Conservation (phyloP, 2,113 vertebrate genomes). For the Scophthalmus maximus region DNA sequence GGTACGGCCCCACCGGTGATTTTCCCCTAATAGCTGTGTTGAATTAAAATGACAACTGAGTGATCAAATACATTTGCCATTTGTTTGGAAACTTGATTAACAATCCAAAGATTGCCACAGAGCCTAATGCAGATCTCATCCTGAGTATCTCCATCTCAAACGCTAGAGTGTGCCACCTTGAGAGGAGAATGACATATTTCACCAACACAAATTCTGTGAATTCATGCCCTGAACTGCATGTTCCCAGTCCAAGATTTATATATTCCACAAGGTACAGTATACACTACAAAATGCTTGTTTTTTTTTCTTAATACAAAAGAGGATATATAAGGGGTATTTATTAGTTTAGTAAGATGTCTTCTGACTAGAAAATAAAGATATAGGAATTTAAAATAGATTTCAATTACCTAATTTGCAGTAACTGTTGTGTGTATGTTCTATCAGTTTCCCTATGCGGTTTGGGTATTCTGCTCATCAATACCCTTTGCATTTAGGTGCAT, state of each 20-base stretch:
- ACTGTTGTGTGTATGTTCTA: neutral
- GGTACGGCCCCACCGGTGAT: conserved; percentile 61
- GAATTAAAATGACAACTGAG: conserved; percentile 38
- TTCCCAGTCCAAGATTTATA: conserved; percentile 23
- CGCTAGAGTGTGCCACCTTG: conserved; percentile 16
- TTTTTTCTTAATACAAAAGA: conserved; percentile 59
- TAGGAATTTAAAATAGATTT: conserved; percentile 35
- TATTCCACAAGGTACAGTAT: conserved; percentile 55
- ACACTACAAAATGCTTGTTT: conserved; percentile 62
- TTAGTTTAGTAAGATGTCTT: conserved; percentile 10
- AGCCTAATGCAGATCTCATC: conserved; percentile 27
- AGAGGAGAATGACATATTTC: conserved; percentile 30
- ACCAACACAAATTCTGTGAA: conserved; percentile 34
- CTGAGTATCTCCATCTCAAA: conserved; percentile 44
- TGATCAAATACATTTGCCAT: conserved; percentile 25
- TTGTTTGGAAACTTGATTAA: conserved; percentile 24
- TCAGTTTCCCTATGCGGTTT: conserved; percentile 1
- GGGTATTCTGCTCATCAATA: conserved; percentile 19
- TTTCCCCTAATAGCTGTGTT: conserved; percentile 17
- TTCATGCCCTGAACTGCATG: conserved; percentile 22
- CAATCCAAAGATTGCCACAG: conserved; percentile 25
- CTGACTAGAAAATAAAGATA: conserved; percentile 11
- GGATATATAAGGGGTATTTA: conserved; percentile 18
- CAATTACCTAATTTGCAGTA: conserved; percentile 11
- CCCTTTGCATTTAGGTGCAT: conserved; percentile 33